phyloP scores from a whole-genome alignment of 2,888 invertebrate species.

The Phorcus lineatus region DNA sequence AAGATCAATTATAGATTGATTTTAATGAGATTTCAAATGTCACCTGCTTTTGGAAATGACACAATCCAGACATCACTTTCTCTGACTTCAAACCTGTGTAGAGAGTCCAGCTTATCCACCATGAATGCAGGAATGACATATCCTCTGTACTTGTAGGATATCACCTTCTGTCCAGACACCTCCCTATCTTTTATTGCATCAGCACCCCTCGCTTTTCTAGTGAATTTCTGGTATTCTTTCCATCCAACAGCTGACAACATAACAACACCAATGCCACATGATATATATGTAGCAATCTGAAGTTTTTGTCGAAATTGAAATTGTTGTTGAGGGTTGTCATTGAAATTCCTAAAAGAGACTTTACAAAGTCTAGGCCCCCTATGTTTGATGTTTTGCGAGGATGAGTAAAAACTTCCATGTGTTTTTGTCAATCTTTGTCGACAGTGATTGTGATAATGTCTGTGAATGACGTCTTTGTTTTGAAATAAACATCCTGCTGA shows the following conservation, averaged over 20 bases:
- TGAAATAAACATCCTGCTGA: no score
- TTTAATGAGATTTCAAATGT: constrained; percentile 32
- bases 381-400: neutral
- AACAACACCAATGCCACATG: constrained; percentile 48
- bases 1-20: no score
- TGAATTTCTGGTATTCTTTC: constrained; percentile 43
- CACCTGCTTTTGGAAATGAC: constrained; percentile 92
- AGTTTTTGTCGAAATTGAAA: constrained; percentile 24
- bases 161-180: constrained; percentile 36
- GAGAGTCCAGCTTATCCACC: constrained; percentile 51
- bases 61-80: constrained; percentile 90
- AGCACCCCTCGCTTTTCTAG: constrained; percentile 45
- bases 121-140: constrained; percentile 56
- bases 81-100: constrained; percentile 81
- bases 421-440: neutral
- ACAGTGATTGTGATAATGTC: no score
- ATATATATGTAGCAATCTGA: constrained; percentile 48
- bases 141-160: constrained; percentile 58
- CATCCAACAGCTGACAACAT: constrained; percentile 46
- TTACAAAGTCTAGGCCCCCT: neutral
- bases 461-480: no score
- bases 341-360: constrained; percentile 18
- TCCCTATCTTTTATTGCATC: constrained; percentile 41
- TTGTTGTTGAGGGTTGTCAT: neutral
- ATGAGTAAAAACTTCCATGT: neutral